Percentiles rank a stretch among this genome's conserved stretches.
phyloP scores from a whole-genome alignment of 2,888 invertebrate genomes.

The Nomada hirtipes region DNA sequence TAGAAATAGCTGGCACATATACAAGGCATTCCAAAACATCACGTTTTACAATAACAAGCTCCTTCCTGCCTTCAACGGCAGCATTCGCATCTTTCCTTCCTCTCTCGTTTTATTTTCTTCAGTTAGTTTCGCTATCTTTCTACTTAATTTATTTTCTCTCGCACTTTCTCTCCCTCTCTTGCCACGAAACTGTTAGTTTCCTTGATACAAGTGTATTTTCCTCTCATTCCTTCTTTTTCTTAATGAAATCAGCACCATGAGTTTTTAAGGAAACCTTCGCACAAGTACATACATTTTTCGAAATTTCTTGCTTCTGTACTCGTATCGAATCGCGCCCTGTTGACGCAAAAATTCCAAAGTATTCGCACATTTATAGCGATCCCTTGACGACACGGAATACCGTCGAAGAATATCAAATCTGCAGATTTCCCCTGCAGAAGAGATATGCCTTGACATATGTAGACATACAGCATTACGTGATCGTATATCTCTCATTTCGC shows the following conservation, averaged over 20 bases:
- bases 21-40: conserved; percentile 81
- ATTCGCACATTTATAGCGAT: conserved; percentile 24
- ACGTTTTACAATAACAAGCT: conserved; percentile 68
- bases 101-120: conserved; percentile 15
- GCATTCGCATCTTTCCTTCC: conserved; percentile 41
- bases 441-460: conserved; percentile 30
- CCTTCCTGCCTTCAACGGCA: conserved; percentile 28
- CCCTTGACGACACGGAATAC: conserved; percentile 20
- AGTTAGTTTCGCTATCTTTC: conserved; percentile 34
- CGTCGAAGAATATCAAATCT: conserved; percentile 37
- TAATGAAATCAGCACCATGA: conserved; percentile 71
- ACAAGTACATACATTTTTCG: conserved; percentile 17
- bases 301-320: conserved; percentile 13
- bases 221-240: conserved; percentile 37
- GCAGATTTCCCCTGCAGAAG: conserved; percentile 10
- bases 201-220: conserved; percentile 39
- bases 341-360: conserved; percentile 32
- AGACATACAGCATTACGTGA: conserved; percentile 2
- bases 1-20: conserved; percentile 82
- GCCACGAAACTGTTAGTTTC: conserved; percentile 54
- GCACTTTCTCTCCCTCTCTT: conserved; percentile 20
- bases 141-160: conserved; percentile 40
- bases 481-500: conserved; percentile 18
- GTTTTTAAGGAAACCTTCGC: conserved; percentile 45
- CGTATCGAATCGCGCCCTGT: conserved; percentile 2